Conservation (phyloP, 2,888 invertebrate genomes). For the Tenthredo scrophulariae region DNA sequence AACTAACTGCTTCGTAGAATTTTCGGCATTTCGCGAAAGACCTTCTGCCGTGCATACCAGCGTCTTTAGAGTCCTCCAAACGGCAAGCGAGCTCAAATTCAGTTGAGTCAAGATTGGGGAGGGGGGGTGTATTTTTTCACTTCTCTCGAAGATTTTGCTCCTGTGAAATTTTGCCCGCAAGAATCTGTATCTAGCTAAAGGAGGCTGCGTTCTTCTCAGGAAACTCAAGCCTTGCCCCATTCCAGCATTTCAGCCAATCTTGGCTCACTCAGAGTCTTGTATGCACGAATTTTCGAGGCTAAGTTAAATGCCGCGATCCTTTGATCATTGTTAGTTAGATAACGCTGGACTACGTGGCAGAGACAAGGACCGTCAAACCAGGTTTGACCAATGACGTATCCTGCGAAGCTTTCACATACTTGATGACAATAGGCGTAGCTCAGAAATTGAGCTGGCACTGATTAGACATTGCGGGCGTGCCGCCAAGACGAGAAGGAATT, state of each 20-base stretch:
- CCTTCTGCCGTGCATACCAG: background rate
- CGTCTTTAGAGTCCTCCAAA: background rate
- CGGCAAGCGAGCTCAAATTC: background rate
- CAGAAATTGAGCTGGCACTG: conserved; percentile 76
- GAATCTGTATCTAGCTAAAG: background rate
- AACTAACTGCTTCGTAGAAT: background rate
- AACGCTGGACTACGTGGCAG: background rate
- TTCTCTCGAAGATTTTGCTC: background rate
- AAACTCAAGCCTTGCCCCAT: background rate
- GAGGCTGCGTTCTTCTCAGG: background rate
- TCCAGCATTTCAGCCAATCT: background rate
- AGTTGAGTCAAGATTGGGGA: background rate
- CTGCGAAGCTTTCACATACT: conserved; percentile 37
- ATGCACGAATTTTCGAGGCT: background rate
- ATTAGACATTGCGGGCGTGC: conserved; percentile 76
- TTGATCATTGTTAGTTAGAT: conserved; percentile 16
- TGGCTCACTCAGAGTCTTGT: background rate
- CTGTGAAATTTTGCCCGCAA: conserved; percentile 17
- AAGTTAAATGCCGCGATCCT: background rate
- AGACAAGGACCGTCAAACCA: background rate
- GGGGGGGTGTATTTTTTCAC: background rate
- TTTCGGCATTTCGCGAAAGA: background rate
- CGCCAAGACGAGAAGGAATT: conserved; percentile 74
- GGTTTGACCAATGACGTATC: conserved; percentile 39
- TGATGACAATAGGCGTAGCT: conserved; percentile 47